These are phyloP conservation scores for Misgurnus anguillicaudatus DNA, from an alignment of 2,113 vertebrate genomes.

Conservation along the genomic window DNA sequence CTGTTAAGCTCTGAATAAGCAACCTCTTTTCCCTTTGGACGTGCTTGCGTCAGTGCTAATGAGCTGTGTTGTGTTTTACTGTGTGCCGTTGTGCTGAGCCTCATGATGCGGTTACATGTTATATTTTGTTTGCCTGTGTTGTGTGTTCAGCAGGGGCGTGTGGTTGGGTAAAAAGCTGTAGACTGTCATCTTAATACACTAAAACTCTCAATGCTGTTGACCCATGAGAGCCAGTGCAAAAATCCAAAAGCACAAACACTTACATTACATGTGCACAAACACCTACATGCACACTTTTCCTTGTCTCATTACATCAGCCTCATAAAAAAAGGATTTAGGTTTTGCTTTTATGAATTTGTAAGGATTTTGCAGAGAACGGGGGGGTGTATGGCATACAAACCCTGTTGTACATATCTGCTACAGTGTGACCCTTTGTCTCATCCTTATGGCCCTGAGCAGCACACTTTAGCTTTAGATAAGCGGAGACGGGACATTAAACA, in stretches of 20 bases:
- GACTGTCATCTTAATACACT: conserved; percentile 15
- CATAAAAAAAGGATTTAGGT: conserved; percentile 13
- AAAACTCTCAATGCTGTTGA: conserved; percentile 45
- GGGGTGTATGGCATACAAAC: conserved; percentile 21
- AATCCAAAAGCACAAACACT: conserved; percentile 25
- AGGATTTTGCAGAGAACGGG: not conserved
- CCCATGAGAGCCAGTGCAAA: conserved; percentile 29
- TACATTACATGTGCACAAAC: conserved; percentile 5
- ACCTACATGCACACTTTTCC: not conserved
- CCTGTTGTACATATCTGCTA: not conserved
- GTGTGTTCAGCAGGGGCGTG: not conserved
- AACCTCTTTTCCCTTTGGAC: not conserved
- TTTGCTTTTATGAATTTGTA: not conserved
- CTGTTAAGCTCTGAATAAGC: not conserved
- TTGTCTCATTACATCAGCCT: not conserved
- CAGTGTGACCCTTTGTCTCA: not conserved
- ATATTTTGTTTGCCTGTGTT: not conserved
- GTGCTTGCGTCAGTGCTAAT: not conserved
- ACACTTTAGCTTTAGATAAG: conserved; percentile 1
- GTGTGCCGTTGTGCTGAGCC: not conserved
- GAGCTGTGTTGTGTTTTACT: not conserved
- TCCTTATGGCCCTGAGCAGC: conserved; percentile 3
- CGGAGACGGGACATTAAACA: conserved; percentile 42
- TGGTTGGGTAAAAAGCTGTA: conserved; percentile 9
- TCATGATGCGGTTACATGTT: not conserved